Conservation (phyloP, 2,113 vertebrate genomes). For the Axis porcinus region DNA sequence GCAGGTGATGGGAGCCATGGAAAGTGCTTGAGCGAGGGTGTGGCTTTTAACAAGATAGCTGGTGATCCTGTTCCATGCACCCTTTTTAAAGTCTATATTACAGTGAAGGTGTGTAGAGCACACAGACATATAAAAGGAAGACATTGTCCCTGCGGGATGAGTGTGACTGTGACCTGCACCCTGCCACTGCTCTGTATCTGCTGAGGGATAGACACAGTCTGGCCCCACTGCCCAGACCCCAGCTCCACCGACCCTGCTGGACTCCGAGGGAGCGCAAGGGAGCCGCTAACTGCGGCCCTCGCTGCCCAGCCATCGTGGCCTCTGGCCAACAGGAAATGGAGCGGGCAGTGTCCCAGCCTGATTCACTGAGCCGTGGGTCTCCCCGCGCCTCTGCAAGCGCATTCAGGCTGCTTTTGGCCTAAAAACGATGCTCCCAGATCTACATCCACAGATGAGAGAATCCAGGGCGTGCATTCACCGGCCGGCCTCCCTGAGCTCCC, state of each 20-base stretch:
- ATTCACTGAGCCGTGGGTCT: slow-evolving; percentile 53
- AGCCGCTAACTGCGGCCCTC: neutral
- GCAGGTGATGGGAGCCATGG: neutral
- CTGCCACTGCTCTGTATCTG: accelerated
- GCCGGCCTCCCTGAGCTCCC: neutral
- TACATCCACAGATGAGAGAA: slow-evolving; percentile 18
- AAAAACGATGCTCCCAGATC: slow-evolving; percentile 34
- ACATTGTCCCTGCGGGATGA: accelerated
- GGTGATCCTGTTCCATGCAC: neutral
- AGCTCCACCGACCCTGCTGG: neutral
- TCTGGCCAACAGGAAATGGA: slow-evolving; percentile 57
- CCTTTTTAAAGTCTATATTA: accelerated
- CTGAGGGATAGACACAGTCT: neutral
- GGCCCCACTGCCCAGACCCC: neutral
- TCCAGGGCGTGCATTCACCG: neutral
- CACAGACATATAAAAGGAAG: neutral
- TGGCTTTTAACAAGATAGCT: neutral
- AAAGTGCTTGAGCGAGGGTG: neutral
- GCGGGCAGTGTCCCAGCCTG: slow-evolving; percentile 65
- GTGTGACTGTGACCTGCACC: accelerated
- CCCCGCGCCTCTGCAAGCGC: slow-evolving; percentile 20
- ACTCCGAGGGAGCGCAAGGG: neutral
- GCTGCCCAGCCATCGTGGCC: slow-evolving; percentile 26
- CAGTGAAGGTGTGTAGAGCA: neutral
- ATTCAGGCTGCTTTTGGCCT: slow-evolving; percentile 52